Evolutionary conservation across 2,113 vertebrate species (phyloP), one percentile per base, ranked within the genome.

Genomic region (Gymnarchus niloticus): DNA sequence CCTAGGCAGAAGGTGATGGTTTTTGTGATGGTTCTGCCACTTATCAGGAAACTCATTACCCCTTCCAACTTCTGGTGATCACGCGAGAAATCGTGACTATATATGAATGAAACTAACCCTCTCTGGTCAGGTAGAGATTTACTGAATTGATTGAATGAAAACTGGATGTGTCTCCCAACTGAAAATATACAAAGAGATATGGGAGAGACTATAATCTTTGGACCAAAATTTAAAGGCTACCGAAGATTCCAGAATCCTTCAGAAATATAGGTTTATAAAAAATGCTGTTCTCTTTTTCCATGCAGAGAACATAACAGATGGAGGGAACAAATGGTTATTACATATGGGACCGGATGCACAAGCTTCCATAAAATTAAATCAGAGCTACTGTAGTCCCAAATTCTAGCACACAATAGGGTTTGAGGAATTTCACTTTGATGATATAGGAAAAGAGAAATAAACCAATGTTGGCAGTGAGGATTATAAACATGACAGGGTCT

Each of bases 301-400:
- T 73, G 33, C 25, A n/a, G 65, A 41, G 33, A 73, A 73, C 41
- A 17, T 73, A 73, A 73, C 65, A 73, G 65, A 73, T 73, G 65
- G 65, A 73, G 65, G 19, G 65, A 73, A 73, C 65, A 73, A 73
- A 73, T 73, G 65, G 28, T 73, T 73, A 73, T 73, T 73, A 41
- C 65, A 73, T 73, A 19, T 73, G 65, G 65, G 65, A 41, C 65
- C 65, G 12, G 28, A 37, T 73, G 41, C 65, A 73, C 33, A 73
- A 73, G 65, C 14, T 37, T 73, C 9, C 65, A 73, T 73, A 21
- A 73, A 41, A 73, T 14, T 73, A n/a, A 10, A 73, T 37, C 65
- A 41, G 65, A 73, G 65, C 65, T 6, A n/a, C n/a, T n/a, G n/a
- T n/a, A 0, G 33, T 12, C 65, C 65, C 65, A 41, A 73, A 73